Percentiles rank a stretch among this genome's conserved stretches.
Conservation (phyloP, 2,113 vertebrate genomes). For the Anser brachyrhynchus region DNA sequence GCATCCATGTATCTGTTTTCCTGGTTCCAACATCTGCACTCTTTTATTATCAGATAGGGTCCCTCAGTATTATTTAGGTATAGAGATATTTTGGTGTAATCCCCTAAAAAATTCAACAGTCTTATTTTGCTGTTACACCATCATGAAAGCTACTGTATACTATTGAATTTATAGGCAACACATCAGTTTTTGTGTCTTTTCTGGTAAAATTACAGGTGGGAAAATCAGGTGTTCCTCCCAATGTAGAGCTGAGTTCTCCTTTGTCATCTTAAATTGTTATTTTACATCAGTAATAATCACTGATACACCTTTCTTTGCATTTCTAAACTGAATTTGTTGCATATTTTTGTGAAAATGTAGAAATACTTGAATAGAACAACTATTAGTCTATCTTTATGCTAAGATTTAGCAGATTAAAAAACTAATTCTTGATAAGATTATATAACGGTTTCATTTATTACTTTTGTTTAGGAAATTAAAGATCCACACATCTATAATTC, state of each 20-base stretch:
- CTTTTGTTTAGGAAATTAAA: conserved; percentile 68
- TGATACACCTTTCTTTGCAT: neutral
- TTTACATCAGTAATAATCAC: neutral
- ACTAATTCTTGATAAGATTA: neutral
- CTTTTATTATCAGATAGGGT: neutral
- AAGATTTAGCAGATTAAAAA: neutral
- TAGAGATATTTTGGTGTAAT: neutral
- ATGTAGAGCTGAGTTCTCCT: neutral
- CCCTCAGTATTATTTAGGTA: neutral
- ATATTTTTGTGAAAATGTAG: neutral
- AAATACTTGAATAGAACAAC: neutral
- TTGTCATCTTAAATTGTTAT: neutral
- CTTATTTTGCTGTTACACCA: neutral
- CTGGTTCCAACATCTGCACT: neutral
- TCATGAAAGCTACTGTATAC: neutral
- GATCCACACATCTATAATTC: conserved; percentile 14
- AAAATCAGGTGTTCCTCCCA: neutral
- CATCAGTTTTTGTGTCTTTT: neutral
- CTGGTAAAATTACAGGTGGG: neutral
- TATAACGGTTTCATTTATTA: neutral
- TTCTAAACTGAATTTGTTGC: neutral
- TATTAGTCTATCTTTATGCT: neutral
- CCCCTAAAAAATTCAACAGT: neutral
- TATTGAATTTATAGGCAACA: neutral
- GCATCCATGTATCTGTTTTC: neutral